phyloP scores from a whole-genome alignment of 2,888 invertebrate genomes.

The Halictus ligatus region DNA sequence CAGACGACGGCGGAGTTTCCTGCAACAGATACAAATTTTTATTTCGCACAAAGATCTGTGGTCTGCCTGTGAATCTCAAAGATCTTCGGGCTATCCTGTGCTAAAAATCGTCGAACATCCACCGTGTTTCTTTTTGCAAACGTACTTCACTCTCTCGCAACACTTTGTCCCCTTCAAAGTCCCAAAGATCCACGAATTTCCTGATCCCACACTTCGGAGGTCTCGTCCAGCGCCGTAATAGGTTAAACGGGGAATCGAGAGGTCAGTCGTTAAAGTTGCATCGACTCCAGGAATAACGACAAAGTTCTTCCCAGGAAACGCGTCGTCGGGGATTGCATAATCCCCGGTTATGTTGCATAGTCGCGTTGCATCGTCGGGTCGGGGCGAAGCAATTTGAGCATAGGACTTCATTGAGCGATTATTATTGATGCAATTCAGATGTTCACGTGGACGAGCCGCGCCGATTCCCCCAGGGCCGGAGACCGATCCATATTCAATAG shows the following conservation, averaged over 20 bases:
- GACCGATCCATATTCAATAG: slow-evolving; percentile 51
- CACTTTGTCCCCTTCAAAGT: too few relatives aligned
- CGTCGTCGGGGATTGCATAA: slow-evolving; percentile 3
- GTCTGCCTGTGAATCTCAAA: too few relatives aligned
- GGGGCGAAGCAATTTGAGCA: slow-evolving; percentile 10
- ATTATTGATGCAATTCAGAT: slow-evolving; percentile 49
- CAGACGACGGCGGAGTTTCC: too few relatives aligned
- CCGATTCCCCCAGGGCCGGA: neutral
- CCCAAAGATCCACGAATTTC: neutral
- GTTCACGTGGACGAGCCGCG: neutral
- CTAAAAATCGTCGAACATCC: too few relatives aligned
- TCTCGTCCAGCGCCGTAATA: neutral
- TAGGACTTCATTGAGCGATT: slow-evolving; percentile 42
- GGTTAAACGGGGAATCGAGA: neutral
- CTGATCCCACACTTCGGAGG: neutral
- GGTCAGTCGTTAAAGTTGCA: neutral
- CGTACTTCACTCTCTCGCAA: neutral
- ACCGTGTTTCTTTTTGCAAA: too few relatives aligned
- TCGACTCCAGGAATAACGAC: neutral
- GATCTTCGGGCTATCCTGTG: too few relatives aligned
- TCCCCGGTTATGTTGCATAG: neutral
- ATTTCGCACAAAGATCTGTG: too few relatives aligned
- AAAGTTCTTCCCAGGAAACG: neutral
- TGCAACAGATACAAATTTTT: too few relatives aligned
- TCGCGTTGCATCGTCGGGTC: slow-evolving; percentile 13